phyloP scores from a whole-genome alignment of 1,140 invertebrate genomes.

The Papilio polytes region DNA sequence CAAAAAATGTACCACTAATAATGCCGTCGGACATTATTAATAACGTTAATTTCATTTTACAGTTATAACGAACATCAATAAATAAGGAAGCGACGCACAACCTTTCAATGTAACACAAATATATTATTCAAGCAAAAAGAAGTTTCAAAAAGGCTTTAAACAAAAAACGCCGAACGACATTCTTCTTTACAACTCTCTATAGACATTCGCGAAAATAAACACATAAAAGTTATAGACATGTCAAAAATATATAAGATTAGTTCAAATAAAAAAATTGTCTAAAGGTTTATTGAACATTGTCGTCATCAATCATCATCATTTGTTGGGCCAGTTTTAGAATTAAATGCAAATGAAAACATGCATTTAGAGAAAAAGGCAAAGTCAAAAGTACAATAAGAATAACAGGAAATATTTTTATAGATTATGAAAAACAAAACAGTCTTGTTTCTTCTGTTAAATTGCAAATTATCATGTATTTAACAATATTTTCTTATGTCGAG shows the following conservation, averaged over 20 bases:
- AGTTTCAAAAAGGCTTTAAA: constrained; percentile 66
- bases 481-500: no score
- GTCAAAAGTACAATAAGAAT: not conserved
- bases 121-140: constrained; percentile 55
- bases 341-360: no score
- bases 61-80: constrained; percentile 41
- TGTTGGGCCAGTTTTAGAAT: no score
- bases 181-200: constrained; percentile 73
- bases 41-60: constrained; percentile 39
- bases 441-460: no score
- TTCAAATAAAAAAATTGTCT: not conserved
- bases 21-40: constrained; percentile 36
- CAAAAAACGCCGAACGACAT: constrained; percentile 69
- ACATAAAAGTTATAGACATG: constrained; percentile 21
- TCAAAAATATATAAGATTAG: not conserved
- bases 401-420: no score
- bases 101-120: constrained; percentile 42
- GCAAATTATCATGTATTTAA: no score
- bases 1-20: constrained; percentile 34
- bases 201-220: constrained; percentile 54
- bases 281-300: not conserved
- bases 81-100: constrained; percentile 40
- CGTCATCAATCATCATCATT: no score
- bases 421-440: no score
- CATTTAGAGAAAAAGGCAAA: no score